Evolutionary conservation across 30 jellyfish, hydroid and myxozoan species (phyloP), one percentile per base, ranked within the genome.

Genomic region (Haliclystus octoradiatus): DNA sequence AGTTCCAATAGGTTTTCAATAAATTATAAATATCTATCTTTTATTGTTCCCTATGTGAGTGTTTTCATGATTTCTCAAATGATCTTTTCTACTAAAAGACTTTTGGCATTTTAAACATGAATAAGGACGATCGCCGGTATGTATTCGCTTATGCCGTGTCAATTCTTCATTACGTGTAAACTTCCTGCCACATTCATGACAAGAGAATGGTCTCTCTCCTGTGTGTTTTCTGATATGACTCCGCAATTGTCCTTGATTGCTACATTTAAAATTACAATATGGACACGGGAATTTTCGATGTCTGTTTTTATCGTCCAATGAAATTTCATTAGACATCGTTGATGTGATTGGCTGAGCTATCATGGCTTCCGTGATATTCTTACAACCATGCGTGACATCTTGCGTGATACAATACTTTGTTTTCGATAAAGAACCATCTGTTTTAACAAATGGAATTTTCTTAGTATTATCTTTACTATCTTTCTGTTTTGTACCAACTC

Each of bases 141-240:
- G 93, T 15, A 79, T 79, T 25, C 93, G 57, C 49, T 79, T 79
- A 61, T 79, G 93, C 19, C 93, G 84, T 25, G 93, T 79, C 27
- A 79, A 73, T 28, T 79, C 93, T 31, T 79, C 93, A 64, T 79
- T 79, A 25, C 93, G 72, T 35, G 93, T 81, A 40, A 79, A 79
- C 25, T 79, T 66, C 1, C 80, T 51, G 53, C 68, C 19, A 31
- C 93, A 79, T 32, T 80, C 93, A 53, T 30, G 69, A 57, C 93
- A 79, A 0, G 52, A 63, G 40, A 70, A 72, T 3, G 93, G 93
- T 35, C 82, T 66, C 70, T 79, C 93, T 1, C 93, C 93, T 0
- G 93, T 79, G 71, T 79, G 93, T 26, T 72, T 66, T 13, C 93
- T 35, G 23, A 79, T 60, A 52, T 79, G 93, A 2, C 93, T 84